Conservation (phyloP, 2,888 invertebrate species). For the Mimas tiliae region DNA sequence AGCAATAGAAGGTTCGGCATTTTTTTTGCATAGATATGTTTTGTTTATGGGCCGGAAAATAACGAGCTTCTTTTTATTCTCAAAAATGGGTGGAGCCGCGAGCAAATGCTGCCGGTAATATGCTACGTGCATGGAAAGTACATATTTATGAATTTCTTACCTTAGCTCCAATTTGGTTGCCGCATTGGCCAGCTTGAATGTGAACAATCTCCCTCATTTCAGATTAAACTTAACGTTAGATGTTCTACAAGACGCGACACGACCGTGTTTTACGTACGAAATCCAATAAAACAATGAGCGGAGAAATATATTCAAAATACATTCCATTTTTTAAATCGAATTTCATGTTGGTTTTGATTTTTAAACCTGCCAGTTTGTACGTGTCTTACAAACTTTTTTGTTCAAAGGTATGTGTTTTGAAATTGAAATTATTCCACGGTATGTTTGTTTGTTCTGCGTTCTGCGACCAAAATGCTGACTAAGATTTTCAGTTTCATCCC, state of each 20-base stretch:
- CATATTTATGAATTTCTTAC: slow-evolving; percentile 50
- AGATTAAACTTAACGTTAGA: slow-evolving; percentile 30
- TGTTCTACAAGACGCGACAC: slow-evolving; percentile 4
- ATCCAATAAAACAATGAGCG: slow-evolving; percentile 18
- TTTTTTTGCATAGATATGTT: no score
- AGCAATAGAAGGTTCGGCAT: not conserved
- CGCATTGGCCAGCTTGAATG: slow-evolving; percentile 93
- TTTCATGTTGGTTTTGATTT: not conserved
- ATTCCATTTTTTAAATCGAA: slow-evolving; percentile 15
- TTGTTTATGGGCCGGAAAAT: no score
- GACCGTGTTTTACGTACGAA: slow-evolving; percentile 10
- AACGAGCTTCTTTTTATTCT: no score
- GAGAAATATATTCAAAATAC: not conserved
- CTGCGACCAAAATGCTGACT: no score
- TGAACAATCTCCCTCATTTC: slow-evolving; percentile 94
- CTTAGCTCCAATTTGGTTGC: slow-evolving; percentile 92
- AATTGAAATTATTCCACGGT: no score
- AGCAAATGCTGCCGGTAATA: no score
- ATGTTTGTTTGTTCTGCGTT: no score
- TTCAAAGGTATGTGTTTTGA: not conserved
- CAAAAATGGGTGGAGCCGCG: no score
- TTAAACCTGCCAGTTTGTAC: slow-evolving; percentile 9
- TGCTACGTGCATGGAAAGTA: no score
- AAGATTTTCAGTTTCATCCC: no score
- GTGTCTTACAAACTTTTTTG: not conserved